Conservation (phyloP, 2,888 invertebrate genomes). For the Hofmannophila pseudospretella region DNA sequence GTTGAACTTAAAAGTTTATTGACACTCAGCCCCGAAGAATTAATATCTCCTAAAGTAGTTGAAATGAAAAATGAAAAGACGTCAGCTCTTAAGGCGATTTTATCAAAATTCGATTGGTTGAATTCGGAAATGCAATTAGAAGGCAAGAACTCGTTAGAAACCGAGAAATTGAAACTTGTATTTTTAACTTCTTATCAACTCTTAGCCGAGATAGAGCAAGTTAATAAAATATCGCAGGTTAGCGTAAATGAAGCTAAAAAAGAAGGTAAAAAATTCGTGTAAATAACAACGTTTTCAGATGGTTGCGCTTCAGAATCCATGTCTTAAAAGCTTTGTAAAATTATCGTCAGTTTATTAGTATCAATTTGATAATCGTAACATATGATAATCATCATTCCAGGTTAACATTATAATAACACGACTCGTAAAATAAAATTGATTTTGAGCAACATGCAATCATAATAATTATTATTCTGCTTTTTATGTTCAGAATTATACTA, state of each 20-base stretch:
- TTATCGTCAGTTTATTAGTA: conserved; percentile 3
- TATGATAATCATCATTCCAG: not conserved
- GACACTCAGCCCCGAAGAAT: conserved; percentile 15
- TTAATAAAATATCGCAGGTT: conserved; percentile 15
- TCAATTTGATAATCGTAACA: not conserved
- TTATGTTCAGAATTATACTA: too few relatives aligned
- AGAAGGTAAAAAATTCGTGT: conserved; percentile 29
- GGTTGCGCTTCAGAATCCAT: conserved; percentile 11
- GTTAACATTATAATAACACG: not conserved
- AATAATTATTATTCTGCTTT: not conserved
- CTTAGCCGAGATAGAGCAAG: conserved; percentile 29
- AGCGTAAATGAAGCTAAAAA: conserved; percentile 11
- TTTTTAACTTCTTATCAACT: conserved; percentile 38
- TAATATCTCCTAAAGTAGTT: conserved; percentile 13
- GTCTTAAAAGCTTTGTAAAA: conserved; percentile 27
- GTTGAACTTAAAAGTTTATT: conserved; percentile 27
- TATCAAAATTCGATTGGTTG: conserved; percentile 40
- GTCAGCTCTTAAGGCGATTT: conserved; percentile 20
- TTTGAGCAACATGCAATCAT: not conserved
- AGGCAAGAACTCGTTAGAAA: conserved; percentile 26
- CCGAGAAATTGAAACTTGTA: conserved; percentile 29
- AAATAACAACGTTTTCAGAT: conserved; percentile 16
- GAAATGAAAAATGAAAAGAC: conserved; percentile 27
- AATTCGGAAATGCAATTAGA: conserved; percentile 29
- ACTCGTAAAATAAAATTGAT: not conserved